Base-by-base conservation (phyloP, 2,797 vertebrate genomes). In the Gambusia yucatana region DNA sequence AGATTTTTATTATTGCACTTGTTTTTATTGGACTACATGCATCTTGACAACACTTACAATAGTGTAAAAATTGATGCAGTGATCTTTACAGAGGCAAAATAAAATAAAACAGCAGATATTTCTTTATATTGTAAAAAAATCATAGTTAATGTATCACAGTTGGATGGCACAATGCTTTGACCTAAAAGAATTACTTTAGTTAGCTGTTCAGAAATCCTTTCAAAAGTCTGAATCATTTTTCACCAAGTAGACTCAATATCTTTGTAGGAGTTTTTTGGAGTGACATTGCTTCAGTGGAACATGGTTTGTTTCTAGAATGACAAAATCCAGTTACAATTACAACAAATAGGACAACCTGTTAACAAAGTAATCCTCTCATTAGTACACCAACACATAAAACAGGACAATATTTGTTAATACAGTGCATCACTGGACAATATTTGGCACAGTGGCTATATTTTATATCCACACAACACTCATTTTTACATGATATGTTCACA, bases 11-110 rank as follows among this genome's bases (percentile, higher is more conserved):
- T 39, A 82, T 79, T 73, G 46, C 73, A 61, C 79, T 83, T 76
- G 33, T 72, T 85, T 94, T 94, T 93, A 94, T 93, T 94, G 78
- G 86, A 90, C 85, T 85, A 90, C 93, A 94, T 95, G 94, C 93
- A 93, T 93, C 89, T 82, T 86, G 84, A 92, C 89, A 91, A 76
- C 88, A 81, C 82, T 91, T 81, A 93, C 89, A 92, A 81, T 73
- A 87, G 88, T 93, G 91, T 84, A 89, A 82, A 88, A 44, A 87
- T 33, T 85, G 87, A 92, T 92, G 89, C 87, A 80, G 77, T 89
- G 71, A 92, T 75, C 75, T 87, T 82, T 83, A 93, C 85, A 87
- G 83, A 88, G 88, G 85, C 47, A 20, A 89, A 82, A 80, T 36
- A 36, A 48, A 86, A 90, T 83, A 57, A 61, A 84, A 86, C 61